Conservation (phyloP, 2,797 vertebrate species). For the Mus spretus region DNA sequence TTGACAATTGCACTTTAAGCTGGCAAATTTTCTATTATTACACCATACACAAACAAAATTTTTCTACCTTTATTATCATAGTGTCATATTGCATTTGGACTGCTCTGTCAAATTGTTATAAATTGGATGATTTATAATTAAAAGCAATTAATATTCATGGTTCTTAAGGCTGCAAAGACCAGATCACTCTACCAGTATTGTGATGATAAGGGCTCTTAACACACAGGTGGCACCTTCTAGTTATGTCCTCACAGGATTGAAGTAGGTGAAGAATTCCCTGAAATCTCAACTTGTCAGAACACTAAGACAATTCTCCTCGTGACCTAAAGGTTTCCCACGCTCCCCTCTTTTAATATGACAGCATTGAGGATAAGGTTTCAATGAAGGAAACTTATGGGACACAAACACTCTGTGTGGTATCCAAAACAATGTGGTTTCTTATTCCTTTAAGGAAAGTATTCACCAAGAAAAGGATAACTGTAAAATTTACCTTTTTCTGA, state of each 20-base stretch:
- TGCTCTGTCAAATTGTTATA: background rate
- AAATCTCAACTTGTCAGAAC: background rate
- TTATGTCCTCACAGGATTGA: background rate
- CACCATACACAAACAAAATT: background rate
- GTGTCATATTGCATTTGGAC: background rate
- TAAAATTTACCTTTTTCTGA: background rate
- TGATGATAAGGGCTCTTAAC: fast-evolving
- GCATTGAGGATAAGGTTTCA: background rate
- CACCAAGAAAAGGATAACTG: background rate
- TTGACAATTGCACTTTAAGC: constrained; percentile 1
- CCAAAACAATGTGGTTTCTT: background rate
- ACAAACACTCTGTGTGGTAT: background rate
- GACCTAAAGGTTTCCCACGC: background rate
- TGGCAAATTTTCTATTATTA: background rate
- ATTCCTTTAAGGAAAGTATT: background rate
- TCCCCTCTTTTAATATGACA: background rate
- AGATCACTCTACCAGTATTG: background rate
- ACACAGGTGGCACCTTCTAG: no score
- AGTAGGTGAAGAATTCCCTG: background rate
- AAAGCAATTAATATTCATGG: background rate
- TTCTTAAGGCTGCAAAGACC: background rate
- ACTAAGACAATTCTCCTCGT: background rate
- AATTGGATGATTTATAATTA: background rate
- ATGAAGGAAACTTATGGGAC: background rate
- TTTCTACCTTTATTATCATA: background rate